Conservation (phyloP, 2,113 vertebrate species). For the Cheilinus undulatus region DNA sequence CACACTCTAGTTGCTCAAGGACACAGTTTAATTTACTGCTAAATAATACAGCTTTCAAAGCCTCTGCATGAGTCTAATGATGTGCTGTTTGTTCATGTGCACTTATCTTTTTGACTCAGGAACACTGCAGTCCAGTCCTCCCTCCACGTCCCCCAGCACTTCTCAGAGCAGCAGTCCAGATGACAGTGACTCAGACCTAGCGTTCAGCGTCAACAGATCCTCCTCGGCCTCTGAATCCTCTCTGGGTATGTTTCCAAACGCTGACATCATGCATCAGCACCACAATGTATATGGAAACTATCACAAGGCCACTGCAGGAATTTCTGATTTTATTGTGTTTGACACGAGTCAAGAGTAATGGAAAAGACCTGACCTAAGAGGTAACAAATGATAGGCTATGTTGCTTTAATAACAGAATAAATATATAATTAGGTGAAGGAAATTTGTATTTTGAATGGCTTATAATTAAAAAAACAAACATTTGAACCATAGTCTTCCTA, state of each 20-base stretch:
- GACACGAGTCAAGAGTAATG: neutral
- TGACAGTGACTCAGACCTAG: conserved; percentile 96
- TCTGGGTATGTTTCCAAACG: conserved; percentile 86
- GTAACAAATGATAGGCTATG: neutral
- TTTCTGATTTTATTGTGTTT: neutral
- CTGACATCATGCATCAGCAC: conserved; percentile 11
- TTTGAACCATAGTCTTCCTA: no score
- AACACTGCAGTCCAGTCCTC: conserved; percentile 91
- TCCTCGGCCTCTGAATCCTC: conserved; percentile 98
- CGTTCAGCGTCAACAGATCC: conserved; percentile 95
- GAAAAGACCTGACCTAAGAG: neutral
- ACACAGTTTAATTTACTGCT: conserved; percentile 1
- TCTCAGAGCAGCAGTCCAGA: conserved; percentile 94
- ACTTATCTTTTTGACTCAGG: conserved; percentile 81
- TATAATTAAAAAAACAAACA: no score
- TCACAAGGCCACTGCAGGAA: neutral
- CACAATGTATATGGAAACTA: conserved; percentile 9
- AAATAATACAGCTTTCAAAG: conserved; percentile 15
- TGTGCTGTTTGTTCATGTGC: conserved; percentile 32
- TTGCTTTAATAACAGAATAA: neutral
- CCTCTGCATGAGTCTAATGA: neutral
- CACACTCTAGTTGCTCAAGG: conserved; percentile 11
- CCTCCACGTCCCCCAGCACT: conserved; percentile 88
- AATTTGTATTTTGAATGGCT: neutral
- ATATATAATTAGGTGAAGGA: neutral